These are phyloP conservation scores for Clarias pachynema DNA, from an alignment of 2,797 vertebrate genomes.

Conservation along the genomic window DNA sequence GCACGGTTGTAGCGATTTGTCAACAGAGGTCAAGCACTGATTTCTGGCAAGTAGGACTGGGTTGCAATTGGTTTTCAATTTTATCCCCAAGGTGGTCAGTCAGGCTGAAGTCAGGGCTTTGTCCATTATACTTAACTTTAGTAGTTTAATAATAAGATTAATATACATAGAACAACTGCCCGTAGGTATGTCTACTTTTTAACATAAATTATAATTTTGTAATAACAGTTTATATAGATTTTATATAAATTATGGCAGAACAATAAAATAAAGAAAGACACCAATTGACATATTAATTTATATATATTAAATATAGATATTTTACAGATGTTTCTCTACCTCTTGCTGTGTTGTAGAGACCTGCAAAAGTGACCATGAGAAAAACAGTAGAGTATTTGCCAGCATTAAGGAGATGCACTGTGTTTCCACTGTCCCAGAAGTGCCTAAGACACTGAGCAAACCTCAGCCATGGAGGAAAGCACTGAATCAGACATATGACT, in stretches of 20 bases:
- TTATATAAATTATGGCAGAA: not conserved
- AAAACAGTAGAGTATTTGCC: conserved; percentile 88
- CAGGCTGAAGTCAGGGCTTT: too few species aligned
- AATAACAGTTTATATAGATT: not conserved
- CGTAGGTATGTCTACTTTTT: not conserved
- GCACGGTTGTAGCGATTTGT: not conserved
- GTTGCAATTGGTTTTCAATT: not conserved
- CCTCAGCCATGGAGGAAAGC: conserved; percentile 86
- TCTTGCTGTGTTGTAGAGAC: conserved; percentile 82
- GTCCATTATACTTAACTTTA: not conserved
- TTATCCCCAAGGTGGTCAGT: not conserved
- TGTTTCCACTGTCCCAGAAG: conserved; percentile 82
- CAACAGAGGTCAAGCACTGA: not conserved
- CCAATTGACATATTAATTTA: not conserved
- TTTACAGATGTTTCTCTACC: conserved; percentile 64
- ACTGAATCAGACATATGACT: conserved; percentile 83
- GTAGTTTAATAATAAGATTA: too few species aligned
- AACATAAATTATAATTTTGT: not conserved
- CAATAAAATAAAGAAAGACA: not conserved
- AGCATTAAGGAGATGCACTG: conserved; percentile 84
- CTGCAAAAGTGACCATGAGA: conserved; percentile 84
- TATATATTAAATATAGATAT: not conserved
- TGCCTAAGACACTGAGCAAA: conserved; percentile 87
- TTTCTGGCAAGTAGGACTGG: not conserved
- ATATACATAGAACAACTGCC: not conserved